Evolutionary conservation across 2,888 invertebrate genomes (phyloP).

Genomic region (Drosophila pullipes): DNA sequence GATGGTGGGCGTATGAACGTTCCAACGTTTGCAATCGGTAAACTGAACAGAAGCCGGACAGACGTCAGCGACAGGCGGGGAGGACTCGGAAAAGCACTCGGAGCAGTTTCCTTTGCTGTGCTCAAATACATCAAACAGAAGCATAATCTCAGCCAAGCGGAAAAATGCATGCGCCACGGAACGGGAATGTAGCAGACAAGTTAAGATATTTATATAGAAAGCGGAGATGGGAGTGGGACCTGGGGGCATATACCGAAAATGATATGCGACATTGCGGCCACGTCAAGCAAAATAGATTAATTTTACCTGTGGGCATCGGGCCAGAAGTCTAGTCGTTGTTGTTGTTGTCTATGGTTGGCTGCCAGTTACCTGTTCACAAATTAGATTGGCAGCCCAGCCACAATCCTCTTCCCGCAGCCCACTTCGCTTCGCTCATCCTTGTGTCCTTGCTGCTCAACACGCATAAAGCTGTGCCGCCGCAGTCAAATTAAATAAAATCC

Average conservation of each 20-base stretch:
- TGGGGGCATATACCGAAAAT: constrained; percentile 52
- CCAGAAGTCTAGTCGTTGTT: constrained; percentile 53
- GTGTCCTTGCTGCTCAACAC: constrained; percentile 19
- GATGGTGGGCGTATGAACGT: neutral
- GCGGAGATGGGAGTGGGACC: neutral
- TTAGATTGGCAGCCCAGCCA: constrained; percentile 54
- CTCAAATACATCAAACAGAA: constrained; percentile 77
- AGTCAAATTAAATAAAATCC: constrained; percentile 80
- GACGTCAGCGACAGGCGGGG: constrained; percentile 12
- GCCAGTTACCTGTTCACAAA: constrained; percentile 46
- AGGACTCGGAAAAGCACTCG: constrained; percentile 35
- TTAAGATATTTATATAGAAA: constrained; percentile 42
- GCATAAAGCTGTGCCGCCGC: constrained; percentile 59
- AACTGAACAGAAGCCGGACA: constrained; percentile 26
- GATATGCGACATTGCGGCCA: constrained; percentile 77
- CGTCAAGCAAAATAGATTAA: constrained; percentile 79
- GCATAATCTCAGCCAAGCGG: constrained; percentile 71
- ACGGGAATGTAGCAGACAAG: constrained; percentile 18
- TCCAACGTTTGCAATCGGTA: constrained; percentile 23
- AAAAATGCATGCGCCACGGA: constrained; percentile 66
- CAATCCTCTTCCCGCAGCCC: constrained; percentile 4
- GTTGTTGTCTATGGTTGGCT: constrained; percentile 10
- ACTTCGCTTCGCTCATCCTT: neutral
- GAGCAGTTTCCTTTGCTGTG: constrained; percentile 49
- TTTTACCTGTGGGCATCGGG: constrained; percentile 74